Conservation (phyloP, 2,113 vertebrate genomes). For the Porphyrio hochstetteri region DNA sequence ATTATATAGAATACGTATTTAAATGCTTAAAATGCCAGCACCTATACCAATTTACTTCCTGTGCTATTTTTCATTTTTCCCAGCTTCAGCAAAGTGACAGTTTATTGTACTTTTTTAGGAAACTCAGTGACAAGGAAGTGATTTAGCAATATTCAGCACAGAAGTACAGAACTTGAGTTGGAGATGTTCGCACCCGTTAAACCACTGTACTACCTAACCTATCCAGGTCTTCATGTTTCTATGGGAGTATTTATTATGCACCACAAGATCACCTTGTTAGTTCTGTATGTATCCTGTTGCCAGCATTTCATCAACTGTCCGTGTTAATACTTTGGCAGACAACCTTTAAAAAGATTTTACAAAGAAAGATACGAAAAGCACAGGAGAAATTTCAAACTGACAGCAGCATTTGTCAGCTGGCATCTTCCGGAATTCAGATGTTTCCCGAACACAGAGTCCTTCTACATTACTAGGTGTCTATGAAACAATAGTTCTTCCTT, state of each 20-base stretch:
- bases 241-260: background rate
- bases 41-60: background rate
- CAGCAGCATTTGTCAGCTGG: background rate
- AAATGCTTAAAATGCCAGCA: background rate
- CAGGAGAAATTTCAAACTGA: background rate
- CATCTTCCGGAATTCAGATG: background rate
- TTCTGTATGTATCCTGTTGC: background rate
- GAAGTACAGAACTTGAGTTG: background rate
- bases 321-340: background rate
- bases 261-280: background rate
- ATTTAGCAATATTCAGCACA: background rate
- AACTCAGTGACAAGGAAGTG: background rate
- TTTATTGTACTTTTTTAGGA: background rate
- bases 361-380: background rate
- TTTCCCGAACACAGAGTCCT: background rate
- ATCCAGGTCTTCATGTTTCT: background rate
- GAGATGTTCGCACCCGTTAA: background rate
- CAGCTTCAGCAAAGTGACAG: background rate
- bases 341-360: background rate
- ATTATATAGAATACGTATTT: background rate
- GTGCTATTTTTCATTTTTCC: background rate
- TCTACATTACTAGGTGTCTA: background rate
- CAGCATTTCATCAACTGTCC: conserved; percentile 6
- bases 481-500: background rate
- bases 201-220: background rate